These are phyloP conservation scores for Torymus aiolomorphi DNA, from an alignment of 2,888 invertebrate genomes.

Conservation along the genomic window DNA sequence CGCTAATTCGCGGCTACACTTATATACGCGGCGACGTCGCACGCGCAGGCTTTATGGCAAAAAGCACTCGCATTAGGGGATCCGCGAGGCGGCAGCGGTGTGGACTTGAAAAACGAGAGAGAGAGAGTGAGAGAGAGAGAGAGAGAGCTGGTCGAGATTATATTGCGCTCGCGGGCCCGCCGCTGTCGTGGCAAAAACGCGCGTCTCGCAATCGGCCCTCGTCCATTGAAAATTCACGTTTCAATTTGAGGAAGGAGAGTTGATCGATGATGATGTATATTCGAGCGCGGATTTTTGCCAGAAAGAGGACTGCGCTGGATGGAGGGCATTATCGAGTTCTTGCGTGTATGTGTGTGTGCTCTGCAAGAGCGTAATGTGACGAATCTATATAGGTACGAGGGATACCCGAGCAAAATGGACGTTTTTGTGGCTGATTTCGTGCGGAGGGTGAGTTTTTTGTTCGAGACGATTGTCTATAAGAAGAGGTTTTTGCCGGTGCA, in stretches of 20 bases:
- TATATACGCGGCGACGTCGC: too few relatives aligned
- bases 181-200: not conserved
- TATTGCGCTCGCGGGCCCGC: not conserved
- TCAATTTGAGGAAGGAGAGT: constrained; percentile 32
- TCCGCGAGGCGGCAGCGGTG: not conserved
- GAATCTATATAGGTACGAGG: not conserved
- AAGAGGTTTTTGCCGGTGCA: too few relatives aligned
- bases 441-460: too few relatives aligned
- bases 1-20: constrained; percentile 29
- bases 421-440: too few relatives aligned
- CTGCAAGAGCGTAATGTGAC: constrained; percentile 16
- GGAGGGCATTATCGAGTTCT: constrained; percentile 32
- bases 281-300: not conserved
- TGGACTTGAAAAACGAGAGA: constrained; percentile 1
- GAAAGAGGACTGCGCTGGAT: too few relatives aligned
- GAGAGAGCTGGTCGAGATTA: not conserved
- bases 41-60: too few relatives aligned
- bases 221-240: constrained; percentile 51
- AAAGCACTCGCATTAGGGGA: constrained; percentile 14
- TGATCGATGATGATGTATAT: constrained; percentile 52
- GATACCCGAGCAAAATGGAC: too few relatives aligned
- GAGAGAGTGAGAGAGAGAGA: too few relatives aligned
- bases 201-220: not conserved
- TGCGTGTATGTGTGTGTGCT: constrained; percentile 3
- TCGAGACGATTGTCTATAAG: too few relatives aligned